Evolutionary conservation across 2,113 vertebrate genomes (phyloP), one percentile per base, ranked within the genome.

Genomic region (Halichoeres trimaculatus): DNA sequence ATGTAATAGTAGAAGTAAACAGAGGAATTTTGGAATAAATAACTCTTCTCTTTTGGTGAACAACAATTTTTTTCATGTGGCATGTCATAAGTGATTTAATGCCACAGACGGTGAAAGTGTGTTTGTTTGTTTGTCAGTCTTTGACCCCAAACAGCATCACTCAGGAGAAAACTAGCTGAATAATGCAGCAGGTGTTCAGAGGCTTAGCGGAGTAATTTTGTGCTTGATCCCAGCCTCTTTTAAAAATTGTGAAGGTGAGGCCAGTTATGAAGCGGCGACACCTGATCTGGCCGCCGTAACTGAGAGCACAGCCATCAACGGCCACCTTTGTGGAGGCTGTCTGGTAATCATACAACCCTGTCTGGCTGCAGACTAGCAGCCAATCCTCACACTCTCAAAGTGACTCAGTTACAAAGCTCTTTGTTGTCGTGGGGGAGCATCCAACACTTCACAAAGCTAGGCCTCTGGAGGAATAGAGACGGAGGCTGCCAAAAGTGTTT

Each of bases 231-330:
- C 20, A 20, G 55, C 72, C 86, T 85, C 84, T 85, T 86, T 85
- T 61, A 83, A 77, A 85, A 81, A 89, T 85, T 79, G 71, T 41
- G 69, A 85, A 76, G 77, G 82, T 72, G 80, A 85, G 60, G 84
- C 84, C 65, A 66, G 74, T 91, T 93, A 93, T 93, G 88, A 91
- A 90, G 89, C 80, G 86, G 83, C 80, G 93, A 93, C 90, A 94
- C 80, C 84, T 47, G 90, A 94, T 90, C 90, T 30, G 63, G 22
- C 20, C 4, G 24, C 50, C 36, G 92, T 92, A 94, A 92, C 87
- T 75, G 92, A 93, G 89, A 90, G 59, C 68, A 34, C 75, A 61
- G 76, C 90, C 78, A 86, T 79, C 84, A 90, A 84, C 59, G 40
- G 85, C 52, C 74, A 69, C 70, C 80, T 86, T 79, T 80, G 84